Evolutionary conservation across 2,888 invertebrate genomes (phyloP), one percentile per base, ranked within the genome.

Genomic region (Horisme vitalbata): DNA sequence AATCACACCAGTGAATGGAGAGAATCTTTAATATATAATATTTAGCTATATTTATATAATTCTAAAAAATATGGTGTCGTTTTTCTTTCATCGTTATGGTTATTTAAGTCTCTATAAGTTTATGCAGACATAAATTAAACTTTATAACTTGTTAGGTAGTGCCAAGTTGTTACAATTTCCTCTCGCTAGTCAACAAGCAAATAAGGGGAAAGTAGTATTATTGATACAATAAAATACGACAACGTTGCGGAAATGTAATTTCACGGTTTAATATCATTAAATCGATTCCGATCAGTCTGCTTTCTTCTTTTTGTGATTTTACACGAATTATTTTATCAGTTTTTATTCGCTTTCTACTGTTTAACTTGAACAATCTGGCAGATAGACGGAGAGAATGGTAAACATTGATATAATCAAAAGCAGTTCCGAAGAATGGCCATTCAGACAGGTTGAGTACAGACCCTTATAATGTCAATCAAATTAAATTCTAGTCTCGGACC

Each of bases 231-330:
- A 41, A 47, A 61, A 31, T 52, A 55, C 47, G 50, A 46, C 56
- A 51, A 45, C 45, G 52, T 52, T 45, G 62, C 62, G 61, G 57
- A 65, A 65, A 66, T 63, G 52, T 59, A 59, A 75, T 75, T 75
- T 76, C 63, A 75, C 65, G 68, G 63, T 64, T 63, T 61, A 48
- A 55, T 68, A 58, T 63, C 61, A 60, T 57, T 55, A 55, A 55
- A 57, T 51, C 41, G 50, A 50, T 56, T 41, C 11, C 27, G 34
- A 45, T 34, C 33, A 43, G 30, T 24, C 23, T 55, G 30, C 59
- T 61, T 65, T 63, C 58, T 47, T 38, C 34, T 34, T 55, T 35
- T 52, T 30, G 10, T 28, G 8, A 35, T 20, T 43, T 24, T 3
- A 18, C 11, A 37, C 21, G 5, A 36, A 32, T 30, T 30, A 31